Base-by-base conservation (phyloP, 2,113 vertebrate genomes). In the Esox niger region DNA sequence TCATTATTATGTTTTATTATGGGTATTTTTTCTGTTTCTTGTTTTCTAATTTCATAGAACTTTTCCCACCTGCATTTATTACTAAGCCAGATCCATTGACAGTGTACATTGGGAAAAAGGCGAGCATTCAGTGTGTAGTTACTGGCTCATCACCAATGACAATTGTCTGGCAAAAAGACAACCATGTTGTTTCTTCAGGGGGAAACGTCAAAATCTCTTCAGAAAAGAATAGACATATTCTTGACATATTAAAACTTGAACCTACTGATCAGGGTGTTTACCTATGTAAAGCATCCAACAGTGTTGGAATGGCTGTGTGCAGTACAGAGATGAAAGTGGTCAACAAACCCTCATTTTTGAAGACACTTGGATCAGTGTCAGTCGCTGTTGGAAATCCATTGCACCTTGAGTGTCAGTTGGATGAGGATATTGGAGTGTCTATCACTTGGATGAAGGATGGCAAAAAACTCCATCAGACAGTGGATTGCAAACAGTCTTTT, bases 401-500 rank as follows among this genome's bases (percentile, higher is more conserved):
- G 64, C 93, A 64, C 71, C 92, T 97, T 74, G 93, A 96, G 82
- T 94, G 94, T 71, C 93, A 94, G 86, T 86, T 96, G 79, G 93
- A 96, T 57, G 94, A 97, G 91, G 94, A 95, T 77, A 91, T 91
- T 58, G 95, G 94, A 88, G 95, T 96, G 20, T 91, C 79, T 6
- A 79, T 95, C 33, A 83, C 65, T 0, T 98, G 96, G 96, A 95
- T 84, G 76, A 94, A 93, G 73, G 93, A 95, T 62, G 94, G 93
- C 66, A 89, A 89, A 57, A 94, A 87, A 66, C 89, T 97, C 7
- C 93, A 94, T 68, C 88, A 94, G 65, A 94, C 92, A 57, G 93
- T 94, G 71, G 93, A 96, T 80, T 95, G 92, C 82, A 95, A 93
- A 84, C 92, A 96, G 77, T 91, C 79, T 75, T 96, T 98, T 90